Evolutionary conservation across 2,113 vertebrate species (phyloP).

Genomic region (Hyaena hyaena): DNA sequence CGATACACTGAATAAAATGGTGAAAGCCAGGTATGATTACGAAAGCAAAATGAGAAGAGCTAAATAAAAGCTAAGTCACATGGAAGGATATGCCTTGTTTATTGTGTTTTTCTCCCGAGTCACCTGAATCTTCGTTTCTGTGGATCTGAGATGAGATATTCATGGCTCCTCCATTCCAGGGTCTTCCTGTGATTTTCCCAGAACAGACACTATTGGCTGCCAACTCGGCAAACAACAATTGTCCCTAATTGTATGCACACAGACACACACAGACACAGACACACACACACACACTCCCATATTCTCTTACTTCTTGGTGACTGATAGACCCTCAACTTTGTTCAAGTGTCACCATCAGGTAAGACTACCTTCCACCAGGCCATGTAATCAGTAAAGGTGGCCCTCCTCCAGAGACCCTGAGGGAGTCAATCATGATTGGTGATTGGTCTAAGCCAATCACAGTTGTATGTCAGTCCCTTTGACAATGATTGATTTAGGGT

Average conservation of each 20-base stretch:
- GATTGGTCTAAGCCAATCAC: background rate
- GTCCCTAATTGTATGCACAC: background rate
- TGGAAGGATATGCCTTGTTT: background rate
- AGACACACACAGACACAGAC: background rate
- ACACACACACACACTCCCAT: background rate
- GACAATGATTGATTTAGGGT: background rate
- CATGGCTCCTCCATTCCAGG: background rate
- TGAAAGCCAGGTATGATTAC: background rate
- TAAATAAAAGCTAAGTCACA: background rate
- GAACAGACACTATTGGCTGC: background rate
- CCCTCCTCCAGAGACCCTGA: background rate
- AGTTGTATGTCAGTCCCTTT: background rate
- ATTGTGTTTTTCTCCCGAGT: background rate
- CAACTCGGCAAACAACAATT: background rate
- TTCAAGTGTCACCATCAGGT: background rate
- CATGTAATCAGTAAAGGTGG: background rate
- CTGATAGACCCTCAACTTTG: slow-evolving; percentile 1
- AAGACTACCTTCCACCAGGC: background rate
- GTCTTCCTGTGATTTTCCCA: background rate
- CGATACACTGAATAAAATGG: background rate
- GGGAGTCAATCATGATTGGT: background rate
- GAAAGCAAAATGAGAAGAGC: background rate
- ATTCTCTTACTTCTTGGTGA: background rate
- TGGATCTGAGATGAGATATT: background rate
- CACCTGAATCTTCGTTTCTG: background rate